These are phyloP conservation scores for Callyntrura guangdongensis DNA, from an alignment of 2,888 invertebrate genomes.

Conservation along the genomic window DNA sequence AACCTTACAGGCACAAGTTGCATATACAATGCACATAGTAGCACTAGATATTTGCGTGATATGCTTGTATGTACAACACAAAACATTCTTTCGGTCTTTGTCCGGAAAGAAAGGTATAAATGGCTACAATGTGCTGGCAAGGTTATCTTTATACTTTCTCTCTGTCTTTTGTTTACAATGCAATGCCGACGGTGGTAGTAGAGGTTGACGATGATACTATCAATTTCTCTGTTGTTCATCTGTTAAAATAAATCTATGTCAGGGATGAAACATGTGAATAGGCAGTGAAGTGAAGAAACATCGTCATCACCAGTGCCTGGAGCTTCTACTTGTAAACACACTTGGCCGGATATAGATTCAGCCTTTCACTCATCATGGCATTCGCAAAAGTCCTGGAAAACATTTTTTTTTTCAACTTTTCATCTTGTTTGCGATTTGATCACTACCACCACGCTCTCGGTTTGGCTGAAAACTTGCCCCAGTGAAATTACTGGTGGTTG, in stretches of 20 bases:
- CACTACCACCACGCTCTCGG: background rate
- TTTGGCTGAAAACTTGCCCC: background rate
- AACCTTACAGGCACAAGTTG: background rate
- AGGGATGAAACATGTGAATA: constrained; percentile 33
- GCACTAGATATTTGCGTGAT: background rate
- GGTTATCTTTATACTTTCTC: constrained; percentile 6
- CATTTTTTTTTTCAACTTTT: constrained; percentile 25
- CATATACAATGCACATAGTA: background rate
- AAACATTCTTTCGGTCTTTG: background rate
- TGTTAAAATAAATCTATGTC: constrained; percentile 64
- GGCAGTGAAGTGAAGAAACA: background rate
- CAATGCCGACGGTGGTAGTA: background rate
- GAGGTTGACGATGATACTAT: background rate
- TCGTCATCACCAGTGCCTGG: background rate
- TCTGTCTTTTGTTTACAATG: background rate
- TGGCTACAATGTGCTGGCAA: background rate
- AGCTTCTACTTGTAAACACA: background rate
- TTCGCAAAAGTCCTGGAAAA: constrained; percentile 3
- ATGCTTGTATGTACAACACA: background rate
- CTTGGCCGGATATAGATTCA: constrained; percentile 36
- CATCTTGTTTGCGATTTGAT: constrained; percentile 1
- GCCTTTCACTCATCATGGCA: constrained; percentile 56
- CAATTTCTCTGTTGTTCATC: background rate
- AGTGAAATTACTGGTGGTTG: background rate
- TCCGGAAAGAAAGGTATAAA: background rate